These are phyloP conservation scores for Ridgeia piscesae DNA, from an alignment of 1,140 invertebrate species.

Conservation along the genomic window DNA sequence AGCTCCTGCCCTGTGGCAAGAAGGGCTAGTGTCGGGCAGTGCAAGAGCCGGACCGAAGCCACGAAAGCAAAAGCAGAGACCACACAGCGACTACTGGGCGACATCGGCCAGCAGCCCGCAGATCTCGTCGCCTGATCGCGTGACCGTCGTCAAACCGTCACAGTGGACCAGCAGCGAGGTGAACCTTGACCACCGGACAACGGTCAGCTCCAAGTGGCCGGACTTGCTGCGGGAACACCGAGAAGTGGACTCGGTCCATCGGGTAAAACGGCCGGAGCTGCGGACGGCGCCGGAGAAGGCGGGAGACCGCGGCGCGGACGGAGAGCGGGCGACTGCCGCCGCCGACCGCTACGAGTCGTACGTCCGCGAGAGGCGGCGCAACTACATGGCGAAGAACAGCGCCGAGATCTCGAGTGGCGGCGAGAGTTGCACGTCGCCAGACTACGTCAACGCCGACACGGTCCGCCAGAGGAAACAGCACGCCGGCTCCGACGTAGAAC, in stretches of 20 bases:
- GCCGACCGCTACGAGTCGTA: constrained; percentile 16
- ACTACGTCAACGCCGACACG: constrained; percentile 1
- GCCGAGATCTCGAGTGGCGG: not conserved
- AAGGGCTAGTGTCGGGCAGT: not conserved
- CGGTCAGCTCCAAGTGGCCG: not conserved
- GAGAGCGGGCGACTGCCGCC: not conserved
- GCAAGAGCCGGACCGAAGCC: not conserved
- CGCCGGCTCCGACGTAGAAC: not conserved
- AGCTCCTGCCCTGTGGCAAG: not conserved
- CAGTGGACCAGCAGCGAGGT: not conserved
- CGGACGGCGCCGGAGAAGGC: not conserved
- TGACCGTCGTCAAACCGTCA: not conserved
- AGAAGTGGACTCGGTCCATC: not conserved
- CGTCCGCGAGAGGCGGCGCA: not conserved
- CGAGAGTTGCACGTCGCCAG: constrained; percentile 9
- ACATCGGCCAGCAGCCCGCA: not conserved
- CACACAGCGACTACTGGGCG: not conserved
- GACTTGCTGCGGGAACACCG: not conserved
- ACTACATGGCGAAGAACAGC: constrained; percentile 9
- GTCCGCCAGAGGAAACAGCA: constrained; percentile 11
- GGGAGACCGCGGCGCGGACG: not conserved
- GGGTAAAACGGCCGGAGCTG: not conserved
- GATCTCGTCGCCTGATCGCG: not conserved
- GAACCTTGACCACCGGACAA: not conserved
- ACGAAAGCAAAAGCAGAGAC: not conserved